Evolutionary conservation across 2,888 invertebrate species (phyloP), one percentile per base, ranked within the genome.

Genomic region (Ephialtes manifestator): DNA sequence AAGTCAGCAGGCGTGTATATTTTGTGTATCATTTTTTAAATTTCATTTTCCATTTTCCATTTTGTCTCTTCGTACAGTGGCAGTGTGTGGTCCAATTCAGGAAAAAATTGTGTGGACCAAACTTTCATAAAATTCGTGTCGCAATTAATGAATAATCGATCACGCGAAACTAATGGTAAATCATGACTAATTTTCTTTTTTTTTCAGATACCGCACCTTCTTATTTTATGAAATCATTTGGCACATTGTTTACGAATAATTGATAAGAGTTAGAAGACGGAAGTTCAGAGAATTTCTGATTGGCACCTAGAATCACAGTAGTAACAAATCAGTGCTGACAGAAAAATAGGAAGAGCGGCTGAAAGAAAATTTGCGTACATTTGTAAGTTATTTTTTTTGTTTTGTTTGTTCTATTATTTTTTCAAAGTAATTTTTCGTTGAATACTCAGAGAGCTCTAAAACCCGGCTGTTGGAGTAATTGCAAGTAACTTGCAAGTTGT

Each of bases 81-180:
- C 92, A 92, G 92, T 92, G 91, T 90, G 88, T 78, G 88, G 87
- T 89, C 83, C 86, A 83, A 90, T 89, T 88, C 84, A 87, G 77
- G 71, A 81, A 86, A 87, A 85, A 81, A 85, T 86, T 81, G 81
- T 77, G 53, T 82, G 81, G 60, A 87, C 65, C 85, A 87, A 87
- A 84, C 79, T 88, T 87, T 89, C 88, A 75, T 79, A 79, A 85
- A 86, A 87, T 82, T 70, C 77, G 35, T 55, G 28, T 31, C 18
- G 60, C 18, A 55, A 67, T 18, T 11, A 67, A 48, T 76, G 15
- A 51, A 72, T 24, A 35, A 35, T 35, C 58, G 71, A 53, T 70
- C 43, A 43, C 60, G 18, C 43, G 55, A 55, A 58, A 58, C 55
- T n/a, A 71, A 79, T 7, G 31, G 72, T 18, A 72, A 63, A 65